Percentiles rank a stretch among this genome's conserved stretches.
Evolutionary conservation across 2,888 invertebrate genomes (phyloP).

Genomic region (Cryptus viduatorius): DNA sequence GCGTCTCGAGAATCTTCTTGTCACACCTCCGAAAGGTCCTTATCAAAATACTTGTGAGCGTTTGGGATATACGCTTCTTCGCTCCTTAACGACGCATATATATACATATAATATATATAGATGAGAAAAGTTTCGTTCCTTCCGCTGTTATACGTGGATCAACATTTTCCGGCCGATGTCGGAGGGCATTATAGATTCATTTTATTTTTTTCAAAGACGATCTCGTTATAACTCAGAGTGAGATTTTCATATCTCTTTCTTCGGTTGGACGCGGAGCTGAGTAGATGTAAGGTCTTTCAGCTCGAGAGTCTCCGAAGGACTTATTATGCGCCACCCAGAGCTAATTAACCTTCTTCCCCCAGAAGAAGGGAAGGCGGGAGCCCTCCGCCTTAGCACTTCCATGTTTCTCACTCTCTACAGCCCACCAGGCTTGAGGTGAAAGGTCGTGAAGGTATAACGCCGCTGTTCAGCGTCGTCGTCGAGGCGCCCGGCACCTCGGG

Average conservation of each 20-base stretch:
- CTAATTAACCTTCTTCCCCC: conserved; percentile 54
- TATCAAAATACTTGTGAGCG: conserved; percentile 50
- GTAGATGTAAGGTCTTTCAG: conserved; percentile 26
- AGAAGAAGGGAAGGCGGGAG: neutral
- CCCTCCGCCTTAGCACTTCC: neutral
- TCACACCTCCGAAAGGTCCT: conserved; percentile 37
- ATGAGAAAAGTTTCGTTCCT: neutral
- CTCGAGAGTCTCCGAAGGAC: conserved; percentile 48
- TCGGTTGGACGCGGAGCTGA: conserved; percentile 30
- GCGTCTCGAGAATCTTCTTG: conserved; percentile 41
- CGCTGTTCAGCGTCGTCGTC: conserved; percentile 14
- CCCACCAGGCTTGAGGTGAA: conserved; percentile 6
- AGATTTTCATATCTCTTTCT: conserved; percentile 21
- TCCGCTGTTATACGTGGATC: conserved; percentile 14
- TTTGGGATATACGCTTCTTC: neutral
- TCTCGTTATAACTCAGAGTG: neutral
- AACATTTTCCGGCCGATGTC: conserved; percentile 22
- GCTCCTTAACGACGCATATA: conserved; percentile 12
- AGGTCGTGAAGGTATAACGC: conserved; percentile 52
- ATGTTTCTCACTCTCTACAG: neutral
- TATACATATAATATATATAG: neutral
- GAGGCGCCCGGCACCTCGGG: conserved; percentile 15
- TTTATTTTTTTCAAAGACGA: conserved; percentile 11
- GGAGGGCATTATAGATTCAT: neutral
- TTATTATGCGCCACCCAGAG: conserved; percentile 58